Conservation (phyloP, 2,113 vertebrate species). For the Macrotus californicus region DNA sequence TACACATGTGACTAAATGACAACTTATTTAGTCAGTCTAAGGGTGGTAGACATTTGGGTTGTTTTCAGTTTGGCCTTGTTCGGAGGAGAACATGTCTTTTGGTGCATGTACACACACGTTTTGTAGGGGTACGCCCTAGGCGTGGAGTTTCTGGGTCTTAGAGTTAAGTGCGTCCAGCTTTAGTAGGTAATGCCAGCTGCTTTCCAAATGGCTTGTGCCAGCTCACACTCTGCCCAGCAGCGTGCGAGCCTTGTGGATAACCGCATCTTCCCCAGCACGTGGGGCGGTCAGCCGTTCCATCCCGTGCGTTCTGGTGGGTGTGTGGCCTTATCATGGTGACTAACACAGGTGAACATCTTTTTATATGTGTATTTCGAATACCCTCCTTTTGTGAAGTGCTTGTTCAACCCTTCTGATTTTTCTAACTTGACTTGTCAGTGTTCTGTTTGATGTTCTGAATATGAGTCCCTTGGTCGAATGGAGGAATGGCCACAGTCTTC, state of each 20-base stretch:
- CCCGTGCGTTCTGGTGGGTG: neutral
- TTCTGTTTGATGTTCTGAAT: neutral
- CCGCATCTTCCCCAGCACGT: neutral
- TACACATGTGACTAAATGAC: neutral
- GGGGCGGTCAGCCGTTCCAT: neutral
- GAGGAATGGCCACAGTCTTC: neutral
- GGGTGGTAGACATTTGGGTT: neutral
- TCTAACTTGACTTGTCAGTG: neutral
- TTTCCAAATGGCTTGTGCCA: neutral
- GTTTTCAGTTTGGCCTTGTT: neutral
- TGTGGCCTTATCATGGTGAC: neutral
- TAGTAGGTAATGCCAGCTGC: neutral
- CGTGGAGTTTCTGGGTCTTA: no score
- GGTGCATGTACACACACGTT: neutral
- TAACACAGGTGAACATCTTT: neutral
- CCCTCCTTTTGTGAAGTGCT: neutral
- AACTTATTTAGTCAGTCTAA: neutral
- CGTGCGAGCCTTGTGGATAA: rapidly evolving
- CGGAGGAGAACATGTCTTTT: neutral
- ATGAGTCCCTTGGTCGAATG: neutral
- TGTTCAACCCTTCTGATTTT: neutral
- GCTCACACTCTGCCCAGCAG: neutral
- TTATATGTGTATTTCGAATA: neutral
- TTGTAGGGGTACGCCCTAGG: rapidly evolving
- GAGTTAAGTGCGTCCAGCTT: neutral